Base-by-base conservation (phyloP, 2,888 invertebrate species). In the Amblyjoppa fuscipennis region DNA sequence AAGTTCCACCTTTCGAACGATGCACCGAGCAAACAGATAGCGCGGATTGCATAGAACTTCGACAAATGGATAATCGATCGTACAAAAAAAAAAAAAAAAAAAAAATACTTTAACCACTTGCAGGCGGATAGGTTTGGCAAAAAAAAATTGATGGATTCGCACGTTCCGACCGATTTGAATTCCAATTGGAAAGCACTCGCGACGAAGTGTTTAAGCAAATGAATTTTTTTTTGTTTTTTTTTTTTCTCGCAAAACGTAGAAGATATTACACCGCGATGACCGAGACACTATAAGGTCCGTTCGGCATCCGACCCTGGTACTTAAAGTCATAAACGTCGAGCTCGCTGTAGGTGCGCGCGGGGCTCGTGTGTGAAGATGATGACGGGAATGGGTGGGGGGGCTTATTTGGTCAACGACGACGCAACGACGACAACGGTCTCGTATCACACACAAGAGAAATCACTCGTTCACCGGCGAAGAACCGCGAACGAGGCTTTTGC, bases 361-460 rank as follows among this genome's bases (percentile, higher is more conserved):
- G n/a, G 25, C 31, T 7, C 51, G 76, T 77, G 45, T 70, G 73
- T 38, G 56, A 71, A 66, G 66, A 77, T 68, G 53, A 82, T 34
- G 77, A 73, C 34, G 13, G 61, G 73, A 69, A 59, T 74, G 83
- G 83, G 74, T 78, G 83, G 74, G 83, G 83, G 83, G 83, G 83
- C 16, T 68, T 77, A 20, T 73, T 83, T 78, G 25, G 82, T 73
- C 71, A 53, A 76, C 56, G 56, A 56, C 45, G 31, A 66, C 25
- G 68, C 38, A 68, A 64, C 79, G 66, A 79, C 28, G n/a, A 38
- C 56, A 41, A 31, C 31, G 59, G 28, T 28, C 64, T 82, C 70
- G 45, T 77, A 53, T 66, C 66, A 13, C 70, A 53, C 64, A 53
- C 64, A 66, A 70, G 34, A 64, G 31, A 56, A 77, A 45, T 38